Evolutionary conservation across 2,888 invertebrate genomes (phyloP), one percentile per base, ranked within the genome.

Genomic region (Drymonia ruficornis): DNA sequence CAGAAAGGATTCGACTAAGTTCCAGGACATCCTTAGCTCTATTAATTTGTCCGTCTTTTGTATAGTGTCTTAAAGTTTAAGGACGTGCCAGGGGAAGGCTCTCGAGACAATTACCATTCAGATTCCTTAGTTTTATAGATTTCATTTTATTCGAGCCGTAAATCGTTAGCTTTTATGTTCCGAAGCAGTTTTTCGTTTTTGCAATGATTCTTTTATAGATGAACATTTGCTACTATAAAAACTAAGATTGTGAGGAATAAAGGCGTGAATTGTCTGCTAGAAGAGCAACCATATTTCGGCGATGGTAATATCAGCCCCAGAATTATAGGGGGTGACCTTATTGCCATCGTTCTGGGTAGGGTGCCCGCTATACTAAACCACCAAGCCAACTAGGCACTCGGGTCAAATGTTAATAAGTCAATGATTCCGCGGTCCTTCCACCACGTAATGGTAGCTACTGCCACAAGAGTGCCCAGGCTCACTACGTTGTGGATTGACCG

Each of bases 21-120:
- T 77, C 63, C 71, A 76, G 52, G 45, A 74, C 75, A 74, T 83
- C 76, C 74, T 80, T 74, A 72, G 70, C 70, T 72, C 74, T 76
- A 76, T 80, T 70, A 72, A 70, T 72, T 70, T 73, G 76, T 80
- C 72, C 59, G 73, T 59, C 71, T 76, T 70, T 72, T 71, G 67
- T 74, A 72, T 55, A 59, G 57, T 57, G 60, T 61, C 58, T 53
- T 70, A 56, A 61, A 68, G 70, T 70, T 68, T 63, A 67, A 70
- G 70, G 70, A 70, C 70, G 72, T 67, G 67, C 72, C 65, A 65
- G 61, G 52, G 67, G 72, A 70, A 68, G 53, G 60, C 65, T 73
- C 63, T 53, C 58, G 59, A 69, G 63, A 72, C 72, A 71, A 70
- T 70, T 72, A 70, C 70, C 59, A 72, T 72, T 67, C 67, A 67